Conservation (phyloP, 2,113 vertebrate genomes). For the Leucoraja erinaceus region DNA sequence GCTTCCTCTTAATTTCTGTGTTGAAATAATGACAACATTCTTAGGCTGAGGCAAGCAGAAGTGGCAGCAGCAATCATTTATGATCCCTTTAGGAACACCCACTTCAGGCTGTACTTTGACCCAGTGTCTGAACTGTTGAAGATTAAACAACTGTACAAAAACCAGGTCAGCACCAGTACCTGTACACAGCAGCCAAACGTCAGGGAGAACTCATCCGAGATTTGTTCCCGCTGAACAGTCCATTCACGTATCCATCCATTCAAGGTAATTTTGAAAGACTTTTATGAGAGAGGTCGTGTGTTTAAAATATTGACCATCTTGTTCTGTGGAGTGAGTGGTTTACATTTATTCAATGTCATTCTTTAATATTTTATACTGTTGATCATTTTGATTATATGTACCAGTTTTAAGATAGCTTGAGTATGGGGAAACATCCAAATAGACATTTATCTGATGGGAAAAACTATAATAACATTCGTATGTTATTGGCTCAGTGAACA, state of each 20-base stretch:
- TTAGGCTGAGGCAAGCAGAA: not conserved
- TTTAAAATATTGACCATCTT: not conserved
- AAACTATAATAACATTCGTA: not conserved
- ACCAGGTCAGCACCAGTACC: not conserved
- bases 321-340: not conserved
- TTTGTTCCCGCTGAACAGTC: not conserved
- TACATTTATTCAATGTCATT: no score
- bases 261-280: conserved; percentile 1
- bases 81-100: not conserved
- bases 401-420: not conserved
- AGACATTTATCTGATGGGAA: not conserved
- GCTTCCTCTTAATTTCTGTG: not conserved
- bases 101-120: not conserved
- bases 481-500: not conserved
- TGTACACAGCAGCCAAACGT: not conserved
- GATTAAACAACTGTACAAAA: not conserved
- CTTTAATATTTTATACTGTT: not conserved
- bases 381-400: not conserved
- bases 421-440: not conserved
- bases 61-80: not conserved
- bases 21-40: not conserved
- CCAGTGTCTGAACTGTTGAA: not conserved
- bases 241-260: not conserved
- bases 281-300: not conserved
- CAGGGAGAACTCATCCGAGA: not conserved